phyloP scores from a whole-genome alignment of 2,888 invertebrate genomes.

The Orchesellides sinensis region DNA sequence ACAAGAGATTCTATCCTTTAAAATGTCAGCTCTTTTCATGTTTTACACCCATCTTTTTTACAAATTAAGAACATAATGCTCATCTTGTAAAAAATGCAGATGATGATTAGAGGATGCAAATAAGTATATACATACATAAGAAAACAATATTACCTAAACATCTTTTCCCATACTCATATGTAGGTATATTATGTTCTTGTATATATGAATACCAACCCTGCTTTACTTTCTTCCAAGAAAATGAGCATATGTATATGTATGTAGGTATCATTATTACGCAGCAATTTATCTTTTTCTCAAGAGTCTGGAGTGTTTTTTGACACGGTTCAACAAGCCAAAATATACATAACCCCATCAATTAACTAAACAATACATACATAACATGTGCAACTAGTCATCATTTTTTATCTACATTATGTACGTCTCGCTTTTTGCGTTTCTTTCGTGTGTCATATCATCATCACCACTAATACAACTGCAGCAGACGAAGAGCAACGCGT shows the following conservation, averaged over 20 bases:
- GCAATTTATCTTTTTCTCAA: constrained; percentile 39
- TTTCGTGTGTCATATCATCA: constrained; percentile 7
- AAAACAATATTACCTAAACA: too few species aligned
- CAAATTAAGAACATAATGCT: background rate
- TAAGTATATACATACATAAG: too few species aligned
- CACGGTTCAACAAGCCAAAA: constrained; percentile 64
- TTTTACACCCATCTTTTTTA: constrained; percentile 38
- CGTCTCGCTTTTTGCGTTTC: constrained; percentile 25
- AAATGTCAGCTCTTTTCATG: constrained; percentile 57
- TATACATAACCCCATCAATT: constrained; percentile 60
- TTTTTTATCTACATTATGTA: too few species aligned
- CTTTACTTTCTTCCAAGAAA: constrained; percentile 24
- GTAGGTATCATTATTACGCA: background rate
- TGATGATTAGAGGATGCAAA: too few species aligned
- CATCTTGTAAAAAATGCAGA: constrained; percentile 3
- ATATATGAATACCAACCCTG: background rate
- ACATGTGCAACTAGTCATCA: constrained; percentile 47
- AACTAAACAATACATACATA: constrained; percentile 36
- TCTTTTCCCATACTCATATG: too few species aligned
- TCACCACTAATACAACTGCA: background rate
- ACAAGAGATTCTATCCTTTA: constrained; percentile 35
- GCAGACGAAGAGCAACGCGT: constrained; percentile 18
- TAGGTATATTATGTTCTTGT: too few species aligned
- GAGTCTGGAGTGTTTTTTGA: constrained; percentile 63
- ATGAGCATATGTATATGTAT: background rate